Percentiles rank a stretch among this genome's conserved stretches.
Evolutionary conservation across 2,797 vertebrate species (phyloP).

Genomic region (Neosilurus mollespiculum): DNA sequence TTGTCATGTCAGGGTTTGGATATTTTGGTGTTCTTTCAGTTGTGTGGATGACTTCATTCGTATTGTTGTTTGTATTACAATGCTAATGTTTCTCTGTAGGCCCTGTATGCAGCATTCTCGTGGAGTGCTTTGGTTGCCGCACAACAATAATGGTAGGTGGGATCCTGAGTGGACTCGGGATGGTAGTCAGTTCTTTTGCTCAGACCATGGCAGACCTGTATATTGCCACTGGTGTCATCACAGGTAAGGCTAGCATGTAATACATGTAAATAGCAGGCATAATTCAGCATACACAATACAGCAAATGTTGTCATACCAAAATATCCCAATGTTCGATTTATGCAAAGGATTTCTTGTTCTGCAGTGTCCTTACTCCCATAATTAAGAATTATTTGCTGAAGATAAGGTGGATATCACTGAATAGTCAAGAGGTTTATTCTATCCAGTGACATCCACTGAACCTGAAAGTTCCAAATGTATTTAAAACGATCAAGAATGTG

Average conservation of each 20-base stretch:
- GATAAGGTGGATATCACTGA: too few species aligned
- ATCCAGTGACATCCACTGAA: too few species aligned
- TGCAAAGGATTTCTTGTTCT: neutral
- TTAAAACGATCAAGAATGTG: too few species aligned
- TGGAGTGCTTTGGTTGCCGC: slow-evolving; percentile 79
- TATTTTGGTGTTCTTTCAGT: slow-evolving; percentile 26
- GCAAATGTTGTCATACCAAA: neutral
- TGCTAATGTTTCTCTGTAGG: slow-evolving; percentile 66
- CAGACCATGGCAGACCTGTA: slow-evolving; percentile 76
- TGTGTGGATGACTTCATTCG: neutral
- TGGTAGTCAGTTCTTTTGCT: slow-evolving; percentile 79
- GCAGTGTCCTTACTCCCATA: neutral
- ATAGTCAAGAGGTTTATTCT: too few species aligned
- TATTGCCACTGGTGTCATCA: slow-evolving; percentile 75
- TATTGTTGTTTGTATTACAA: slow-evolving; percentile 38
- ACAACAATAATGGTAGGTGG: slow-evolving; percentile 79
- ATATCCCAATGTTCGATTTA: neutral
- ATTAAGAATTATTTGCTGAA: neutral
- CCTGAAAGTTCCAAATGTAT: too few species aligned
- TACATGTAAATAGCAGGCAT: neutral
- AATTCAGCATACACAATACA: neutral
- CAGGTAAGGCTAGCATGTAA: slow-evolving; percentile 64
- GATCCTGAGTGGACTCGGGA: slow-evolving; percentile 77
- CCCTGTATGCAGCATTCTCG: slow-evolving; percentile 82
- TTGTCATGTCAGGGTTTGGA: slow-evolving; percentile 37